Evolutionary conservation across 2,888 invertebrate genomes (phyloP).

Genomic region (Philereme vetulata): DNA sequence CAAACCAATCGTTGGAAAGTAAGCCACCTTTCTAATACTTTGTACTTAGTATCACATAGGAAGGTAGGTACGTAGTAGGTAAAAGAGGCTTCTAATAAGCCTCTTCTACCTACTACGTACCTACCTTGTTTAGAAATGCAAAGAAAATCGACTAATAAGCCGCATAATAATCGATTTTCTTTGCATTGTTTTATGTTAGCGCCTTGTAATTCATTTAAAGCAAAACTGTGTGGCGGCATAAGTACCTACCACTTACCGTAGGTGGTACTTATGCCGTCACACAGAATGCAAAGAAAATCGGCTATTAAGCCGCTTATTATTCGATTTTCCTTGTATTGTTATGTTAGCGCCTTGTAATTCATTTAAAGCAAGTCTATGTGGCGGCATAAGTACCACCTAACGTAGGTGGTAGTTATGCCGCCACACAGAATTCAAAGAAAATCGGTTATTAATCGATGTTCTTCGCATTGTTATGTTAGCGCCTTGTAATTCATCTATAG

Average conservation of each 20-base stretch:
- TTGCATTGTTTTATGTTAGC: neutral
- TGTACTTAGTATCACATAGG: neutral
- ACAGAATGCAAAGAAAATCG: no score
- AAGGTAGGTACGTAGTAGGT: no score
- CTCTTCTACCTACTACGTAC: no score
- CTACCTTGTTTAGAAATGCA: no score
- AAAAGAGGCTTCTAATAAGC: no score
- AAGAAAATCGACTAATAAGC: no score
- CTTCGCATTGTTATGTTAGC: neutral
- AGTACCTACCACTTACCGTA: neutral
- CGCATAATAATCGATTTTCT: no score
- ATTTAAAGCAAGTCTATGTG: neutral
- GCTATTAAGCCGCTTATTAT: no score
- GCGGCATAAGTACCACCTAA: neutral
- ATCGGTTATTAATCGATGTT: no score
- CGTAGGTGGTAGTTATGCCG: no score
- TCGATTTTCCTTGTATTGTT: neutral
- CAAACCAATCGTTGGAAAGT: conserved; percentile 83
- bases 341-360: conserved; percentile 4
- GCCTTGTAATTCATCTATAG: neutral
- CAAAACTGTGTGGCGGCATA: neutral
- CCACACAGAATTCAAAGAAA: no score
- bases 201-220: neutral
- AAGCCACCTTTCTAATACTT: conserved; percentile 37
- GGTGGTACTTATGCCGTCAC: no score